phyloP scores from a whole-genome alignment of 2,113 vertebrate species.

The Spilogale gracilis region DNA sequence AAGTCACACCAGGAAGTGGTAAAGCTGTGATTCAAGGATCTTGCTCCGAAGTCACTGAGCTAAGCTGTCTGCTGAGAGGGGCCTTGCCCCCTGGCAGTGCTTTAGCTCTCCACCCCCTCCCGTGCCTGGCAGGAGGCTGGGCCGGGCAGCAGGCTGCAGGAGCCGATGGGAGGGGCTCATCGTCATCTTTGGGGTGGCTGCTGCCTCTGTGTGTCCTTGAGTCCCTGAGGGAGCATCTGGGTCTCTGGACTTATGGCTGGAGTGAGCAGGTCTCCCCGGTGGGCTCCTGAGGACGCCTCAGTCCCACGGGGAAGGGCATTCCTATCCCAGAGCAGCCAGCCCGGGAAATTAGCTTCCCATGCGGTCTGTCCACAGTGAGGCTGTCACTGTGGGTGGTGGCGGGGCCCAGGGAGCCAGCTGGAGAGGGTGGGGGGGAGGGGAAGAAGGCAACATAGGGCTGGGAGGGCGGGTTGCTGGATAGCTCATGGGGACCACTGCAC shows the following conservation, averaged over 20 bases:
- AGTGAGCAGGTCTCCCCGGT: neutral
- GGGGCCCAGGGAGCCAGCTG: neutral
- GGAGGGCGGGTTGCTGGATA: neutral
- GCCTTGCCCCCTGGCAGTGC: rapidly evolving
- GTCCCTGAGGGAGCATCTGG: neutral
- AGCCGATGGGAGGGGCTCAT: neutral
- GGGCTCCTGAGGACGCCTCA: neutral
- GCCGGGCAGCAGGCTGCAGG: neutral
- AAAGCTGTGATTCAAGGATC: neutral
- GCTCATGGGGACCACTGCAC: neutral
- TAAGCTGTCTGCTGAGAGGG: neutral
- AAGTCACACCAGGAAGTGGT: neutral
- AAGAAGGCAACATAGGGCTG: neutral
- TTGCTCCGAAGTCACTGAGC: neutral
- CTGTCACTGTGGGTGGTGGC: constrained; percentile 36
- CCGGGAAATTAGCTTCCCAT: neutral
- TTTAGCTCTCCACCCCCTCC: neutral
- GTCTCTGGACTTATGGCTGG: neutral
- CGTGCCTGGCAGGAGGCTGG: neutral
- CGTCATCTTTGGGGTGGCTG: neutral
- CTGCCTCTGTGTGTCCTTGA: neutral
- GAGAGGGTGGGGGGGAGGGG: neutral
- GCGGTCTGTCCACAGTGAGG: neutral
- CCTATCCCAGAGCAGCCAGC: neutral
- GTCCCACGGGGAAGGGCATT: neutral